Base-by-base conservation (phyloP, 2,797 vertebrate species). In the Glossophaga mutica region DNA sequence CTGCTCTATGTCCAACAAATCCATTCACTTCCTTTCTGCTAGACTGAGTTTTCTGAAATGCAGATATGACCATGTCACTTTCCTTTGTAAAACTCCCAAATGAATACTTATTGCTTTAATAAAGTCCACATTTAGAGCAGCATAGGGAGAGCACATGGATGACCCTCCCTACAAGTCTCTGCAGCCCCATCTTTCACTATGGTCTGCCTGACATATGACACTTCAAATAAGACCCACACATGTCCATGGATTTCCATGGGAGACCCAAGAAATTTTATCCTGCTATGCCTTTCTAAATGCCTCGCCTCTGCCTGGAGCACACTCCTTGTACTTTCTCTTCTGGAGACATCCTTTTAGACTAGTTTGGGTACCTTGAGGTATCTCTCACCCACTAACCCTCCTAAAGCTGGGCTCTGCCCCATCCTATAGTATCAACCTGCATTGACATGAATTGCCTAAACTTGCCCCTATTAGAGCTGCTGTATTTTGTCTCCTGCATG, bases 11-110 rank as follows among this genome's bases (percentile, higher is more conserved):
- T 6, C 12, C 11, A 9, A 88, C n/a, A 78, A 34, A 89, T 57
- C 16, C 62, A 81, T 34, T 18, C 10, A 34, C 3, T 74, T 88
- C 5, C 48, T 32, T 74, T 62, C 37, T 81, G 19, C 19, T 16
- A 62, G 59, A 74, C 5, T 59, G 32, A 44, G 22, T 68, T 91
- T 89, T 44, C 42, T 94, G 37, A 93, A 94, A 71, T 87, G 67
- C 18, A 50, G 78, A 74, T 44, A 21, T 42, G 22, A 42, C 15
- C 22, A 34, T 46, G 42, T 67, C 62, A 24, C 4, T 91, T 92
- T 95, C 26, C 29, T 86, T 44, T 71, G 21, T 15, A 81, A 84
- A 90, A n/a, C 50, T 65, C 39, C 10, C 34, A 37, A 29, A 86
- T 65, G 9, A 71, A 68, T 55, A 8, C 2, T 46, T 21, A 74